These are phyloP conservation scores for Discoglossus pictus DNA, from an alignment of 2,797 vertebrate species.

Conservation along the genomic window DNA sequence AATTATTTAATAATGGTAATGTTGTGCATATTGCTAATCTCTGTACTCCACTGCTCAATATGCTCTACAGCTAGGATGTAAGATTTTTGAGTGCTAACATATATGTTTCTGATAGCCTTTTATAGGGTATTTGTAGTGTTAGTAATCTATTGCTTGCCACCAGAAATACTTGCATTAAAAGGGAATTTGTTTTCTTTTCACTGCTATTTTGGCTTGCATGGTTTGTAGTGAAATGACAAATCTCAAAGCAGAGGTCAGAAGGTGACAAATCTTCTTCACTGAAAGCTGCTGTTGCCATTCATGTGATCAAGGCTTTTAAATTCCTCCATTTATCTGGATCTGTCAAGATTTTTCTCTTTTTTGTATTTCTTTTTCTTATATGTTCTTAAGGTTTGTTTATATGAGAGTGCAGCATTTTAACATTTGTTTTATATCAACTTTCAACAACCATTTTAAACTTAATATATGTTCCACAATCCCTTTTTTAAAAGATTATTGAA, in stretches of 20 bases:
- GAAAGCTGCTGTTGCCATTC: constrained; percentile 38
- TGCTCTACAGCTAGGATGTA: no score
- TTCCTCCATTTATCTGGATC: constrained; percentile 46
- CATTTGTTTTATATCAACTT: no score
- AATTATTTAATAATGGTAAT: no score
- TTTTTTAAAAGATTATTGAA: no score
- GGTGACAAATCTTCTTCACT: constrained; percentile 39
- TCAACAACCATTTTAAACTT: no score
- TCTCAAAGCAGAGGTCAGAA: constrained; percentile 51
- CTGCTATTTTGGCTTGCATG: constrained; percentile 37
- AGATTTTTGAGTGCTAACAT: no score
- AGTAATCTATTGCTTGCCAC: constrained; percentile 3
- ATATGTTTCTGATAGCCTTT: no score
- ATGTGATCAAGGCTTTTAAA: constrained; percentile 46
- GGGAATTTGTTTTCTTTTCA: constrained; percentile 13
- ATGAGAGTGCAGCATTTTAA: no score
- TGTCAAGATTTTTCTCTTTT: constrained; percentile 28
- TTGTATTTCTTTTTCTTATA: no score
- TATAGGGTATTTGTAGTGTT: constrained; percentile 11
- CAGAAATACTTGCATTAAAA: constrained; percentile 46
- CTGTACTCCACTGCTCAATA: no score
- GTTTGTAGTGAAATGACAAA: constrained; percentile 46
- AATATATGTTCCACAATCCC: no score
- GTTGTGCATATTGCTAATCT: no score
- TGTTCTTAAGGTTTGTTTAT: neutral